Evolutionary conservation across 2,113 vertebrate species (phyloP).

Genomic region (Oncorhynchus clarkii): DNA sequence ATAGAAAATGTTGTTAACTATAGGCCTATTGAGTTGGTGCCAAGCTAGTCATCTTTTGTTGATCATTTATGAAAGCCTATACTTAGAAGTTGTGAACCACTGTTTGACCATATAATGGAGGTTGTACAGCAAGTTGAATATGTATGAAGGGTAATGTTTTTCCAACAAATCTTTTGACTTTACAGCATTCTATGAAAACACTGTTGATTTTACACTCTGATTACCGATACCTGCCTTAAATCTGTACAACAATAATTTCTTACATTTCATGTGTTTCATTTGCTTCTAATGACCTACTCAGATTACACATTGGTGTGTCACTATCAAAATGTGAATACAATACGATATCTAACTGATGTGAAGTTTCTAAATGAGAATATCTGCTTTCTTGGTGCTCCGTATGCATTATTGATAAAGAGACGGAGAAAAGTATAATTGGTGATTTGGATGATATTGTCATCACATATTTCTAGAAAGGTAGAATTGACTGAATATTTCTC

Average conservation of each 20-base stretch:
- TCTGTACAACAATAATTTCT: slow-evolving; percentile 47
- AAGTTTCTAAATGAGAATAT: background rate
- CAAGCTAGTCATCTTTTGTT: background rate
- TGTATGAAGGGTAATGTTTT: slow-evolving; percentile 48
- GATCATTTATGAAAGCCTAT: background rate
- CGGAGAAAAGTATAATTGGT: background rate
- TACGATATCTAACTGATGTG: background rate
- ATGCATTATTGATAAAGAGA: background rate
- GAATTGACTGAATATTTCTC: slow-evolving; percentile 26
- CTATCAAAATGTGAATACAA: background rate
- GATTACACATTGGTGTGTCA: background rate
- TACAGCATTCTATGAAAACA: slow-evolving; percentile 40
- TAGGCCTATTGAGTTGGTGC: background rate
- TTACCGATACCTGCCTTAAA: slow-evolving; percentile 54
- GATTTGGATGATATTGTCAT: background rate
- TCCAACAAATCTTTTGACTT: slow-evolving; percentile 33
- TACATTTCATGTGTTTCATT: background rate
- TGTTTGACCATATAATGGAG: background rate
- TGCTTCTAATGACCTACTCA: no score
- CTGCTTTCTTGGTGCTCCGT: background rate
- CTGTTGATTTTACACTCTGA: slow-evolving; percentile 21
- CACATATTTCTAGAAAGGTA: slow-evolving; percentile 41
- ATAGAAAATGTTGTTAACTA: background rate
- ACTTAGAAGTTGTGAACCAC: background rate
- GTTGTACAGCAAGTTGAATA: slow-evolving; percentile 32